Evolutionary conservation across 2,797 vertebrate species (phyloP).

Genomic region (Parambassis ranga): DNA sequence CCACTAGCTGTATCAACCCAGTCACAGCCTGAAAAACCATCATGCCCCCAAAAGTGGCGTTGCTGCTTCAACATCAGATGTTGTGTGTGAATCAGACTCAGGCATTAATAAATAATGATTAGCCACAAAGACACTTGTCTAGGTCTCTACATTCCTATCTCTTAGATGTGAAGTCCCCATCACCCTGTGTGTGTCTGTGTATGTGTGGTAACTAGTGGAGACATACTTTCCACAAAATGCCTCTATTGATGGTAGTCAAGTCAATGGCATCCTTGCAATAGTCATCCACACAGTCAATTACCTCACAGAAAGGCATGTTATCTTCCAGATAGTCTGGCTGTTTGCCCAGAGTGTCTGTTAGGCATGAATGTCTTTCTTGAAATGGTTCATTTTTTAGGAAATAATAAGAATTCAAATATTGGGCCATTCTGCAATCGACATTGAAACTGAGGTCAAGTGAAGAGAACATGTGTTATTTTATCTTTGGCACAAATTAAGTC

Average conservation of each 20-base stretch:
- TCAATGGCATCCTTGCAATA: slow-evolving; percentile 75
- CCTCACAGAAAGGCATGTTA: slow-evolving; percentile 60
- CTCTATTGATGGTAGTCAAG: slow-evolving; percentile 74
- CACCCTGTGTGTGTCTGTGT: background rate
- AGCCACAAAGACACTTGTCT: slow-evolving; percentile 40
- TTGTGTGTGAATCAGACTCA: slow-evolving; percentile 28
- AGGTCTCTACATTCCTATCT: slow-evolving; percentile 45
- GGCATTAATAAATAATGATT: slow-evolving; percentile 62
- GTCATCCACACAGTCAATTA: slow-evolving; percentile 72
- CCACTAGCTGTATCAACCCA: slow-evolving; percentile 33
- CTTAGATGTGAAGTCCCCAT: slow-evolving; percentile 46
- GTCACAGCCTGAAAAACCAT: slow-evolving; percentile 31
- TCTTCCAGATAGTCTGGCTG: slow-evolving; percentile 58
- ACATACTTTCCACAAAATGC: slow-evolving; percentile 64
- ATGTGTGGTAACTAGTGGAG: slow-evolving; percentile 52
- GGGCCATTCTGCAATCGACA: slow-evolving; percentile 20
- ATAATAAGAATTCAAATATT: slow-evolving; percentile 51
- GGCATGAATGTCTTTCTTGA: slow-evolving; percentile 44
- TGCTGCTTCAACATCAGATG: slow-evolving; percentile 42
- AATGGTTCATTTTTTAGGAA: slow-evolving; percentile 28
- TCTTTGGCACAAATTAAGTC: background rate
- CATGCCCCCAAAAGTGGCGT: slow-evolving; percentile 9
- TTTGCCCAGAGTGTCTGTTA: slow-evolving; percentile 47
- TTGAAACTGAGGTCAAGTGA: slow-evolving; percentile 17
- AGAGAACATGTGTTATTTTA: slow-evolving; percentile 4